phyloP scores from a whole-genome alignment of 1,140 invertebrate genomes.

The Polypedilum pembai region DNA sequence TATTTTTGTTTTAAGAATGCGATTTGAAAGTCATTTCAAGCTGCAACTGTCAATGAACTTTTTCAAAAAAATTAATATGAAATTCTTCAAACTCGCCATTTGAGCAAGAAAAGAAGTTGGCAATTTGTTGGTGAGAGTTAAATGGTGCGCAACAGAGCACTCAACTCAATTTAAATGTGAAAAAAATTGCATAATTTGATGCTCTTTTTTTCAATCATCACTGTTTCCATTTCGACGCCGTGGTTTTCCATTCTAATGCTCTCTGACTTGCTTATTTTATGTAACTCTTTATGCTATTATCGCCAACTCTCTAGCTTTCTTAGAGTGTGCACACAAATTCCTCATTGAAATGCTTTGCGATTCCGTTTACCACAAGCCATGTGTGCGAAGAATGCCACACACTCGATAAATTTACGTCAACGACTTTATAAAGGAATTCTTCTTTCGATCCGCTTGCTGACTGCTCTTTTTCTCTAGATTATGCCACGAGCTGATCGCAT shows the following conservation, averaged over 20 bases:
- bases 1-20: too few species aligned
- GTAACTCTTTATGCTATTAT: not conserved
- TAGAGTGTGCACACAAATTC: not conserved
- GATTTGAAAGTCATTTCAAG: too few species aligned
- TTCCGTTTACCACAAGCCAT: not conserved
- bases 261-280: not conserved
- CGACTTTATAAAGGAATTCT: conserved; percentile 8
- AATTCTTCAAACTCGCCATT: not conserved
- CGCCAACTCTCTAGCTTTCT: not conserved
- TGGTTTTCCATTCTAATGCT: not conserved
- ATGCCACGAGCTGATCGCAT: conserved; percentile 9
- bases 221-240: conserved; percentile 2
- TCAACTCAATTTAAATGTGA: conserved; percentile 9
- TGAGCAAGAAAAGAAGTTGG: not conserved
- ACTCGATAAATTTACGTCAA: not conserved
- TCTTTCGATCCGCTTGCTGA: not conserved
- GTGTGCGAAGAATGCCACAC: not conserved
- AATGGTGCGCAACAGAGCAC: not conserved
- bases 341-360: not conserved
- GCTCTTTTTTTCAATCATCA: not conserved
- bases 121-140: not conserved
- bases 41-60: too few species aligned
- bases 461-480: not conserved
- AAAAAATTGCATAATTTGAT: not conserved
- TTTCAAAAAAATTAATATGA: not conserved